These are phyloP conservation scores for Volucella inanis DNA, from an alignment of 2,888 invertebrate species.

Conservation along the genomic window DNA sequence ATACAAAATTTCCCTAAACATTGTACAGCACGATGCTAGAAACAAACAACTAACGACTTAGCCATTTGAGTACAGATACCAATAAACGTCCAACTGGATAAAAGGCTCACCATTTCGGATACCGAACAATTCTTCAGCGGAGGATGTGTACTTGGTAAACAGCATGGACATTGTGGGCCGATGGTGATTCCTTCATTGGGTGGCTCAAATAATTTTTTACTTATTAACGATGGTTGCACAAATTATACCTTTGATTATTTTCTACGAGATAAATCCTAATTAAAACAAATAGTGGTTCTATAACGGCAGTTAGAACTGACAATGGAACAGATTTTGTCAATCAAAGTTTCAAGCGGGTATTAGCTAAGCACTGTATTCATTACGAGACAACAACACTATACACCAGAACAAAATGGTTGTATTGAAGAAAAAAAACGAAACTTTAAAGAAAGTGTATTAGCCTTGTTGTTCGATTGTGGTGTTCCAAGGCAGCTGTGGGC, in stretches of 20 bases:
- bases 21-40: not conserved
- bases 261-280: not conserved
- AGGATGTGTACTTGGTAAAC: not conserved
- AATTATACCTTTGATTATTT: slow-evolving; percentile 14
- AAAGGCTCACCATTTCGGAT: not conserved
- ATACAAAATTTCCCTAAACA: not conserved
- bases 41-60: not conserved
- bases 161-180: not conserved
- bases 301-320: slow-evolving; percentile 11
- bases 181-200: not conserved
- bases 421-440: not conserved
- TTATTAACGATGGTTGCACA: slow-evolving; percentile 1
- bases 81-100: not conserved
- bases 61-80: not conserved
- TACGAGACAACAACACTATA: not conserved
- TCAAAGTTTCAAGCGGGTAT: not conserved
- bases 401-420: not conserved
- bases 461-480: not conserved
- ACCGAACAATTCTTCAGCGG: not conserved
- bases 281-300: not conserved
- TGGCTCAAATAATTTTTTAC: slow-evolving; percentile 15
- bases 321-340: no score
- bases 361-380: not conserved
- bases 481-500: not conserved
- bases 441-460: not conserved